Conservation (phyloP, 35 echinoderm and acorn worm genomes). For the Eucidaris tribuloides region DNA sequence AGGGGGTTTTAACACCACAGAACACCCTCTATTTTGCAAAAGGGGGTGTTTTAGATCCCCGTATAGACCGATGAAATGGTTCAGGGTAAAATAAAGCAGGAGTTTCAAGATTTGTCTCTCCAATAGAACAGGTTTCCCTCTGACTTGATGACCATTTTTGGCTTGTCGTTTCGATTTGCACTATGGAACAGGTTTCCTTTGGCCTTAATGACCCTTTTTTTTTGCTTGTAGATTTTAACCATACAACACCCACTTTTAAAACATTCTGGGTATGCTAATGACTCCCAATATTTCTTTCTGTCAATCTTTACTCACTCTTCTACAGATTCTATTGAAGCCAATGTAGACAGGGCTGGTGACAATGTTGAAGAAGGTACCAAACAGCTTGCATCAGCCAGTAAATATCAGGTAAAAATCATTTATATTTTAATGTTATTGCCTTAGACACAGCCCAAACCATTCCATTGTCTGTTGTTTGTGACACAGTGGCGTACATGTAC, state of each 20-base stretch:
- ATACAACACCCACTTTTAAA: neutral
- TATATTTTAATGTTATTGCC: too few relatives aligned
- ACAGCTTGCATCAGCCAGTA: conserved; percentile 48
- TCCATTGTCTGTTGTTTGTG: too few relatives aligned
- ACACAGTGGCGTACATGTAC: too few relatives aligned
- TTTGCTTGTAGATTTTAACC: neutral
- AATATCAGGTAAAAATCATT: conserved; percentile 45
- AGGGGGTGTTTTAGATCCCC: too few relatives aligned
- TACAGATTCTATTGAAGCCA: conserved; percentile 61
- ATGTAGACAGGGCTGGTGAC: conserved; percentile 42
- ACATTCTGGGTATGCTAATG: neutral
- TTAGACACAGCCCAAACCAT: too few relatives aligned
- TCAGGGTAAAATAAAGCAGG: neutral
- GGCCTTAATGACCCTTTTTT: too few relatives aligned
- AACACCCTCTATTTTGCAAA: too few relatives aligned
- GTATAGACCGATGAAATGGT: too few relatives aligned
- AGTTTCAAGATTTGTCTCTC: neutral
- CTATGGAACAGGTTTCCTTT: too few relatives aligned
- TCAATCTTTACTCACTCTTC: neutral
- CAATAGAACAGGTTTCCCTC: neutral
- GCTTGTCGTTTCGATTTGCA: too few relatives aligned
- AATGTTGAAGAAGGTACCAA: conserved; percentile 43
- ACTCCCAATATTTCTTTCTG: neutral
- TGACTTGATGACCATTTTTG: neutral
- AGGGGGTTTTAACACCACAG: too few relatives aligned